Conservation (phyloP, 2,888 invertebrate genomes). For the Polymixis flavicincta region DNA sequence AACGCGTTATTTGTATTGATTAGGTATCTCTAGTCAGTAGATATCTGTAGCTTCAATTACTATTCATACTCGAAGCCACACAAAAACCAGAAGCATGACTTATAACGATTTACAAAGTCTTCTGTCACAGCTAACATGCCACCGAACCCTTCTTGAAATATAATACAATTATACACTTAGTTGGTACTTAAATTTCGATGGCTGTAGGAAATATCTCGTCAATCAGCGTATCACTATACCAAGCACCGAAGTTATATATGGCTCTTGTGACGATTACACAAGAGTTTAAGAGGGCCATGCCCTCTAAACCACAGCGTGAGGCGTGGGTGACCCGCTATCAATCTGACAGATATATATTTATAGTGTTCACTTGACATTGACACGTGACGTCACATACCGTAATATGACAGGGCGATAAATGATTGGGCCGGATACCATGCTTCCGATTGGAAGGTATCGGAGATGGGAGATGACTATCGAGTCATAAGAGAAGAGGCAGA, state of each 20-base stretch:
- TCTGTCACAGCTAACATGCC: neutral
- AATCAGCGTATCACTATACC: constrained; percentile 26
- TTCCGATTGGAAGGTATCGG: constrained; percentile 8
- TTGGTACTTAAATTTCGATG: neutral
- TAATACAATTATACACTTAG: neutral
- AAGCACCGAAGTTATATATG: constrained; percentile 10
- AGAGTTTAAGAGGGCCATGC: constrained; percentile 38
- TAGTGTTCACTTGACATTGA: constrained; percentile 34
- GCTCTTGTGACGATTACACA: constrained; percentile 21
- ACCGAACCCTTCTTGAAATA: neutral
- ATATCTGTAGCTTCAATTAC: neutral
- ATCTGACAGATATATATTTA: constrained; percentile 46
- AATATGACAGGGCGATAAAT: constrained; percentile 22
- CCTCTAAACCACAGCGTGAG: constrained; percentile 34
- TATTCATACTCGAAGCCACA: neutral
- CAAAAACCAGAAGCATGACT: neutral
- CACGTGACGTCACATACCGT: constrained; percentile 21
- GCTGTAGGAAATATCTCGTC: neutral
- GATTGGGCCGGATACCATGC: constrained; percentile 3
- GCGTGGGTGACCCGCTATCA: constrained; percentile 51
- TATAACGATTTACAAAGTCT: neutral
- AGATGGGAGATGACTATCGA: constrained; percentile 8
- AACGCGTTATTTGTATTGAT: neutral
- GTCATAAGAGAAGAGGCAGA: neutral
- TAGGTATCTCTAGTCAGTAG: too few species aligned